These are phyloP conservation scores for Drosophila yooni DNA, from an alignment of 2,888 invertebrate genomes.

Conservation along the genomic window DNA sequence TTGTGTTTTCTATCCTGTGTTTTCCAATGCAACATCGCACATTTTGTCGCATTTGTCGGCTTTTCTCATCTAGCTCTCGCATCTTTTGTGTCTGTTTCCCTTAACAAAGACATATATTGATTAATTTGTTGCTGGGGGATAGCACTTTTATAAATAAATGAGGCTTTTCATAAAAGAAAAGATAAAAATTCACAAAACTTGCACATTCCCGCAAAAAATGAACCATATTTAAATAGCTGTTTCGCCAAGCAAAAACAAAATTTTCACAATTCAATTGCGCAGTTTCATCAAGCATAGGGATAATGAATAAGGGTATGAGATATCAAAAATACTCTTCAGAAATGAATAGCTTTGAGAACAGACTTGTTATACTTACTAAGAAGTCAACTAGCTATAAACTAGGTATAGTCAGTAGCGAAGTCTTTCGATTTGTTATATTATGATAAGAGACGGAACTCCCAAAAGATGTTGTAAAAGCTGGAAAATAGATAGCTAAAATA, in stretches of 20 bases:
- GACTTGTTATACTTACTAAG: neutral
- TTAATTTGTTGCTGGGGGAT: slow-evolving; percentile 41
- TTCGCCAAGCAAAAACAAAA: neutral
- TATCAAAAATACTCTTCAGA: neutral
- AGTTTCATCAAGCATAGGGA: neutral
- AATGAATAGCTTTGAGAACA: neutral
- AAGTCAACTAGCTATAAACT: neutral
- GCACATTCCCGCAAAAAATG: neutral
- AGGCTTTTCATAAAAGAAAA: neutral
- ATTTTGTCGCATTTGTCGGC: neutral
- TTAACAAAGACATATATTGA: slow-evolving; percentile 49
- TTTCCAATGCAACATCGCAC: slow-evolving; percentile 41
- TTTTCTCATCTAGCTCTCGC: slow-evolving; percentile 16
- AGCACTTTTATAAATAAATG: neutral
- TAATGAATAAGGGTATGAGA: neutral
- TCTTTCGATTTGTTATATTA: neutral
- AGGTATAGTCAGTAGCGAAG: neutral
- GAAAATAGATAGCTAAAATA: neutral
- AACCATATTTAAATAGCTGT: neutral
- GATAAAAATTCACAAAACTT: neutral
- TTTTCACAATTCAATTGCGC: neutral
- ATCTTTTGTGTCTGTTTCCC: slow-evolving; percentile 12
- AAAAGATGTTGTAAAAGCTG: no score
- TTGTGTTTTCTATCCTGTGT: slow-evolving; percentile 12
- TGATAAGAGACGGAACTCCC: neutral